Evolutionary conservation across 2,888 invertebrate genomes (phyloP).

Genomic region (Bellardia pandia): DNA sequence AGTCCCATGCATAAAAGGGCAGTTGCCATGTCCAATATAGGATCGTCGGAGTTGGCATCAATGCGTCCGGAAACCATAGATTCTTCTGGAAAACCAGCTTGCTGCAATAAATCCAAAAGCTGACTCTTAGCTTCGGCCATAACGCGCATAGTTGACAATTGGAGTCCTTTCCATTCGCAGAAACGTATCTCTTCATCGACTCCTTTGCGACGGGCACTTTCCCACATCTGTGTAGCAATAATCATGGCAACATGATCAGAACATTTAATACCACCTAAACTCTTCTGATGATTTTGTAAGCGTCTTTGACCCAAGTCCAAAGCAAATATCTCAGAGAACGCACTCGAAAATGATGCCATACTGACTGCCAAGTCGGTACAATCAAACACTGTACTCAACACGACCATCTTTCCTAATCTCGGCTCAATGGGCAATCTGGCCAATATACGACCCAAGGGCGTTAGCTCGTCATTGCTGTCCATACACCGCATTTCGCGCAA

Average conservation of each 20-base stretch:
- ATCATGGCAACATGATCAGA: slow-evolving; percentile 98
- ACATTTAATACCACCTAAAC: slow-evolving; percentile 92
- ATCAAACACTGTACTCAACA: slow-evolving; percentile 95
- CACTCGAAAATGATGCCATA: slow-evolving; percentile 97
- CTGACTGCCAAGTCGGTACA: slow-evolving; percentile 96
- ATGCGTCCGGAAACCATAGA: slow-evolving; percentile 90
- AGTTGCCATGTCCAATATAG: slow-evolving; percentile 91
- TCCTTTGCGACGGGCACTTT: slow-evolving; percentile 88
- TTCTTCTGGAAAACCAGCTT: slow-evolving; percentile 95
- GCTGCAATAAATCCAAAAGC: slow-evolving; percentile 88
- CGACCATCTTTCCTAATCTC: slow-evolving; percentile 97
- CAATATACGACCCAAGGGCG: slow-evolving; percentile 95
- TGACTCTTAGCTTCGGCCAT: slow-evolving; percentile 95
- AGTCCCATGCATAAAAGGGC: slow-evolving; percentile 95
- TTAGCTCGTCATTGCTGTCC: slow-evolving; percentile 93
- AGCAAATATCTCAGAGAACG: slow-evolving; percentile 97
- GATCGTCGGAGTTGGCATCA: slow-evolving; percentile 91
- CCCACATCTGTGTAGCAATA: slow-evolving; percentile 95
- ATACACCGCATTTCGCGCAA: slow-evolving; percentile 95
- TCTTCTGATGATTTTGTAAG: slow-evolving; percentile 92
- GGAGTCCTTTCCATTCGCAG: slow-evolving; percentile 96
- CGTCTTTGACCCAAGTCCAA: slow-evolving; percentile 90
- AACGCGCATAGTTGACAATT: slow-evolving; percentile 94
- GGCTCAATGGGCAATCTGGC: slow-evolving; percentile 98
- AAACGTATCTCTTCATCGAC: slow-evolving; percentile 92